Conservation (phyloP, 2,113 vertebrate species). For the Agelaius phoeniceus region DNA sequence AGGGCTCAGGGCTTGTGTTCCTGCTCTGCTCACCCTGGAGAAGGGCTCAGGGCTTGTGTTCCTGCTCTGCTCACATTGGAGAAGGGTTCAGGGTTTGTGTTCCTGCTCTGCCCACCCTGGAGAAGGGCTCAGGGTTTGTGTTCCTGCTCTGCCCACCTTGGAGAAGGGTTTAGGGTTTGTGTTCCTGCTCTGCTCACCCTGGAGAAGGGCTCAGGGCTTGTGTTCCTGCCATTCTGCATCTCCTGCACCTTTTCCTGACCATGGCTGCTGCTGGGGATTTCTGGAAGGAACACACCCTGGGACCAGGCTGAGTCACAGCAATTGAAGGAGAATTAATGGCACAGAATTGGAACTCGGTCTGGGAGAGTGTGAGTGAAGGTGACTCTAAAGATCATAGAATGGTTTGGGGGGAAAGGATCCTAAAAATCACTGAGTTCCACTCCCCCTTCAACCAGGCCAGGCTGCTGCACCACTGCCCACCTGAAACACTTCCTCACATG, state of each 20-base stretch:
- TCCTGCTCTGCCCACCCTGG: neutral
- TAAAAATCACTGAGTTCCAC: neutral
- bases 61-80: too few species aligned
- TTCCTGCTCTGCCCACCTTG: neutral
- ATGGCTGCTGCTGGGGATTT: accelerated
- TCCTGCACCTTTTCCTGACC: neutral
- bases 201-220: neutral
- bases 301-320: neutral
- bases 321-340: neutral
- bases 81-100: too few species aligned
- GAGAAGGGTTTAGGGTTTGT: too few species aligned
- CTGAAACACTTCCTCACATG: neutral
- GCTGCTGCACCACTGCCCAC: neutral
- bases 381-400: neutral
- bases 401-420: neutral
- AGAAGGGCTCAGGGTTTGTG: too few species aligned
- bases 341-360: neutral
- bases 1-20: neutral
- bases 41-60: too few species aligned
- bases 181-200: neutral
- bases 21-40: too few species aligned
- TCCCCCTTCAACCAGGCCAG: neutral
- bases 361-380: neutral
- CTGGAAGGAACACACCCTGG: neutral
- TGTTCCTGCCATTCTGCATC: neutral